Evolutionary conservation across 2,888 invertebrate genomes (phyloP), one percentile per base, ranked within the genome.

Genomic region (Nowickia ferox): DNA sequence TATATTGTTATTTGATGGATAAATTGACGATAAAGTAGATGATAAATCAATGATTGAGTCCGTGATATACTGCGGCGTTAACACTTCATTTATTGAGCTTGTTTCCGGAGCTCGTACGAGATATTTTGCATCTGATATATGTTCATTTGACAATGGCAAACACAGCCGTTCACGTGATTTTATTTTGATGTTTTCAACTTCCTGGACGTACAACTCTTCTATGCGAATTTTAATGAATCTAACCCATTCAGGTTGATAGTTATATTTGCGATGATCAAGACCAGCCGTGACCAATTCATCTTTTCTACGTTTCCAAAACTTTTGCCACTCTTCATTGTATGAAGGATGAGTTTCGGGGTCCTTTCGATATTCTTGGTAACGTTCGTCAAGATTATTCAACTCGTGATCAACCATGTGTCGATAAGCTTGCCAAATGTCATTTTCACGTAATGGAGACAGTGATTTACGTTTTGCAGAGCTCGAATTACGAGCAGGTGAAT

Each of bases 201-300:
- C 96, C 63, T 95, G 95, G 44, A 94, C 94, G 90, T 96, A 96
- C 8, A 97, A 91, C 88, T 96, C 96, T 77, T 96, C 95, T 94
- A 97, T 96, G 11, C 96, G 94, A 78, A 94, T 94, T 88, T 96
- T 96, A 96, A 97, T 97, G 92, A 95, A 97, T 69, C 95, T 93
- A 72, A 97, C 96, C 97, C 97, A 97, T 90, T 97, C 97, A 5
- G 96, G 96, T 90, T 97, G 97, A 92, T 96, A 97, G 91, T 97
- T 96, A 90, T 97, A 95, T 79, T 95, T 95, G 10, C 95, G 94
- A 9, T 96, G 95, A 90, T 97, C 96, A 59, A 90, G 87, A 10
- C 92, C 92, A 68, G 89, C 88, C n/a, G 88, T 87, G 44, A 90
- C 87, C 61, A 97, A 93, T 91, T 97, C 96, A 90, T 96, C 96